These are phyloP conservation scores for Sebastes fasciatus DNA, from an alignment of 2,113 vertebrate species.

Conservation along the genomic window DNA sequence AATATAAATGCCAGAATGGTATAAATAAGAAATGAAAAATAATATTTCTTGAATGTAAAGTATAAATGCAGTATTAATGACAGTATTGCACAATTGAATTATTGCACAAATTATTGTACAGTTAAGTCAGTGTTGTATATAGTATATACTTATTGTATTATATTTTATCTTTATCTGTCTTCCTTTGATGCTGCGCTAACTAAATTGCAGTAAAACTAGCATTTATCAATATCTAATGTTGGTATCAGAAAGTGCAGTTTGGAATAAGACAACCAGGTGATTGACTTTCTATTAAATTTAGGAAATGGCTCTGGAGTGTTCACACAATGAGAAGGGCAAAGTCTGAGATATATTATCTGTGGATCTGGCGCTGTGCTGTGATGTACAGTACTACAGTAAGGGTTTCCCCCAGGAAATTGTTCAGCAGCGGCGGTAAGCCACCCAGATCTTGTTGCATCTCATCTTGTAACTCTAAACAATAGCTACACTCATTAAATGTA, in stretches of 20 bases:
- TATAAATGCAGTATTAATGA: too few species aligned
- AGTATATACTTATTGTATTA: not conserved
- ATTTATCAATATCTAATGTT: not conserved
- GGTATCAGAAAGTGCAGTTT: slow-evolving; percentile 11
- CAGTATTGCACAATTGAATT: too few species aligned
- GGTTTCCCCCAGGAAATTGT: not conserved
- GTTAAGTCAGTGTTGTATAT: too few species aligned
- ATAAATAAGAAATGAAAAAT: too few species aligned
- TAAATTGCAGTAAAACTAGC: not conserved
- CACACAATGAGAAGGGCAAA: not conserved
- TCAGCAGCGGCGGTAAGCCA: not conserved
- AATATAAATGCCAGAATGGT: too few species aligned
- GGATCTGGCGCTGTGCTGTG: not conserved
- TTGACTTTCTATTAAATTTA: not conserved
- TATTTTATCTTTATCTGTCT: not conserved
- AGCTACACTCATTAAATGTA: not conserved
- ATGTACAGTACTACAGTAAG: not conserved
- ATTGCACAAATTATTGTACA: too few species aligned
- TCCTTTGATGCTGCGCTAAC: not conserved
- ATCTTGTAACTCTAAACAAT: not conserved
- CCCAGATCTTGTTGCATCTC: not conserved
- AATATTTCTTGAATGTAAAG: too few species aligned
- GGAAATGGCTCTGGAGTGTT: not conserved
- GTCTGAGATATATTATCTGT: not conserved
- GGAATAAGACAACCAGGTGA: not conserved